A percentile compares a stretch with the other conserved stretches of the same genome.
Conservation (phyloP, 2,113 vertebrate species). For the Leucopsar rothschildi region DNA sequence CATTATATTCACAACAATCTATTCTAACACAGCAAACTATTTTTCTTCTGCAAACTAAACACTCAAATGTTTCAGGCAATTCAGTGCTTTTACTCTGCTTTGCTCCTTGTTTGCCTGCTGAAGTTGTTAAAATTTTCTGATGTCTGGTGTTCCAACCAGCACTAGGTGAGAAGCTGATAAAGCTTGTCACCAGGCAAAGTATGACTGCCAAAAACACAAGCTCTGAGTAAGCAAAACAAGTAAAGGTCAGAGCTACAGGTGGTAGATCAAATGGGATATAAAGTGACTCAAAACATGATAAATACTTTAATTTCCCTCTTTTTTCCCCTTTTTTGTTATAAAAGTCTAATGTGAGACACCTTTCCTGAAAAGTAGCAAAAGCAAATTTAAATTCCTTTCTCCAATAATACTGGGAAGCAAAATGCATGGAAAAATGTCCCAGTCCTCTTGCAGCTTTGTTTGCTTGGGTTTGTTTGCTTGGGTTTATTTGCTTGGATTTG, state of each 20-base stretch:
- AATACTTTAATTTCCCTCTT: background rate
- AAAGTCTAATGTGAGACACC: rapidly evolving
- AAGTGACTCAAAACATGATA: background rate
- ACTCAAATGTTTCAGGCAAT: background rate
- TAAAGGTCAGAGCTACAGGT: background rate
- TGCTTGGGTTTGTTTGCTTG: background rate
- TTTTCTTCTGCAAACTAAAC: background rate
- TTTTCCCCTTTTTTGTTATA: background rate
- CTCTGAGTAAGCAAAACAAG: background rate
- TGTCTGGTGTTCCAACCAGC: background rate
- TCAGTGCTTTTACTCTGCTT: background rate
- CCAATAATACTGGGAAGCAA: background rate
- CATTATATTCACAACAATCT: background rate
- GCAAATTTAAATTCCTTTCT: background rate
- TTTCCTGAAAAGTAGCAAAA: background rate
- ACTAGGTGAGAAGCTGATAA: background rate
- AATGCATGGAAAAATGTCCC: background rate
- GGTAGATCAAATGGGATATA: background rate
- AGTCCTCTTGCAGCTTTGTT: rapidly evolving
- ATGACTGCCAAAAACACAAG: background rate
- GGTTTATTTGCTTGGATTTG: background rate
- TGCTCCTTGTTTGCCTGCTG: background rate
- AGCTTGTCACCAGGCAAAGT: background rate
- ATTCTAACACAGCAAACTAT: background rate
- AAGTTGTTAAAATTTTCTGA: background rate